phyloP scores from a whole-genome alignment of 2,797 vertebrate species.

The Siniperca scherzeri region DNA sequence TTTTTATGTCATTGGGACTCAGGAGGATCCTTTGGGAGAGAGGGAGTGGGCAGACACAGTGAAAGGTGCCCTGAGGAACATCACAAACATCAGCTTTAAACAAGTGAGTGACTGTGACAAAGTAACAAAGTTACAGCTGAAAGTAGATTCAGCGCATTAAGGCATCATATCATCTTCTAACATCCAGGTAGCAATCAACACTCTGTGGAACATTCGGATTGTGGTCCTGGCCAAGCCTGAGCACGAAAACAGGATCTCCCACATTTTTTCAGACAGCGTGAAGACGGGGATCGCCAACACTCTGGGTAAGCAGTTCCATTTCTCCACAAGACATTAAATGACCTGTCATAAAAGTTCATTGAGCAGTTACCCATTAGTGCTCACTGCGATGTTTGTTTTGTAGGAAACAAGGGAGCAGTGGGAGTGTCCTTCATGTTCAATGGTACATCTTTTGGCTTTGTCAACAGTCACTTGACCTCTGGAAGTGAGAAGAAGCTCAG shows the following conservation, averaged over 20 bases:
- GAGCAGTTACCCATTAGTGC: background rate
- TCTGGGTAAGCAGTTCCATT: conserved; percentile 86
- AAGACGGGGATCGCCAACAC: conserved; percentile 99
- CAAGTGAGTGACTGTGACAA: conserved; percentile 80
- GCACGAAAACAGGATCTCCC: conserved; percentile 97
- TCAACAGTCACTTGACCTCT: conserved; percentile 98
- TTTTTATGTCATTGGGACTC: conserved; percentile 96
- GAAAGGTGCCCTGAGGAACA: conserved; percentile 89
- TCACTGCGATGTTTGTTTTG: conserved; percentile 27
- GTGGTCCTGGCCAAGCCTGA: conserved; percentile 95
- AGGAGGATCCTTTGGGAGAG: conserved; percentile 95
- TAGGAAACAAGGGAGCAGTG: conserved; percentile 99
- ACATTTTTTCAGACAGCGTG: conserved; percentile 93
- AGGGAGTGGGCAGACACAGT: conserved; percentile 94
- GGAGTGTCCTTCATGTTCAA: conserved; percentile 99
- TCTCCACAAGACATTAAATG: background rate
- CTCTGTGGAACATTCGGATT: conserved; percentile 97
- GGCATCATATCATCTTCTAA: background rate
- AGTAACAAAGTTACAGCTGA: background rate
- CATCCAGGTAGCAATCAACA: conserved; percentile 92
- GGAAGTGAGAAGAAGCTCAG: conserved; percentile 98
- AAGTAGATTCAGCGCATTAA: background rate
- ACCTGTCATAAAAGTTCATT: background rate
- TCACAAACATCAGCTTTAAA: conserved; percentile 96
- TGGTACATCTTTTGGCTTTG: conserved; percentile 96